Evolutionary conservation across 1,140 invertebrate species (phyloP).

Genomic region (Drosophila melanica): DNA sequence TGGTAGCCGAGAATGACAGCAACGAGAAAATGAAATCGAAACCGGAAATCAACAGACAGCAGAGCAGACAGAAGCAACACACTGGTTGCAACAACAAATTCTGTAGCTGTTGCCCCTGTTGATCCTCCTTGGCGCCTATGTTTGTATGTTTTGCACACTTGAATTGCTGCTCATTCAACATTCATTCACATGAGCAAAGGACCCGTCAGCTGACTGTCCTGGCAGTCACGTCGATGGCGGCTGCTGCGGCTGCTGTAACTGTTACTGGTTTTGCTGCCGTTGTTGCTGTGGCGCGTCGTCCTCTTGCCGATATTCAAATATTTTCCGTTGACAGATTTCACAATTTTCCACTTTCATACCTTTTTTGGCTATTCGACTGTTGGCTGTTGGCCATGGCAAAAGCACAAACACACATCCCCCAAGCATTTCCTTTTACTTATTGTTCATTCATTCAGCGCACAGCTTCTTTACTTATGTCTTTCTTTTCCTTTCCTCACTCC

Average conservation of each 20-base stretch:
- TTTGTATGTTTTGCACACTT: constrained; percentile 58
- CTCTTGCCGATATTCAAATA: constrained; percentile 68
- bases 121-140: not conserved
- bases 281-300: constrained; percentile 5
- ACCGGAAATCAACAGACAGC: constrained; percentile 54
- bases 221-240: constrained; percentile 32
- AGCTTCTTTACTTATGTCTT: constrained; percentile 38
- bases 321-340: constrained; percentile 74
- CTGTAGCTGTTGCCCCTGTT: constrained; percentile 1
- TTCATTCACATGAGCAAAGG: constrained; percentile 58
- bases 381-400: constrained; percentile 48
- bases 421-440: constrained; percentile 61
- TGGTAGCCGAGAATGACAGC: constrained; percentile 18
- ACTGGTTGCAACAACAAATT: constrained; percentile 25
- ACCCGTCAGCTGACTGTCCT: constrained; percentile 22
- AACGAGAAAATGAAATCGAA: constrained; percentile 60
- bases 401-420: constrained; percentile 23
- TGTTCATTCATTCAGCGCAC: constrained; percentile 58
- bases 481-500: constrained; percentile 6
- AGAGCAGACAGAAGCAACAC: constrained; percentile 26
- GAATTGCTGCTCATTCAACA: constrained; percentile 70
- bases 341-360: constrained; percentile 74
- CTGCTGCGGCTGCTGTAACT: constrained; percentile 13
- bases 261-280: not conserved
- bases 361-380: constrained; percentile 35